A percentile compares a stretch with the other conserved stretches of the same genome.
phyloP scores from a whole-genome alignment of 2,888 invertebrate genomes.

The Papilio elwesi region DNA sequence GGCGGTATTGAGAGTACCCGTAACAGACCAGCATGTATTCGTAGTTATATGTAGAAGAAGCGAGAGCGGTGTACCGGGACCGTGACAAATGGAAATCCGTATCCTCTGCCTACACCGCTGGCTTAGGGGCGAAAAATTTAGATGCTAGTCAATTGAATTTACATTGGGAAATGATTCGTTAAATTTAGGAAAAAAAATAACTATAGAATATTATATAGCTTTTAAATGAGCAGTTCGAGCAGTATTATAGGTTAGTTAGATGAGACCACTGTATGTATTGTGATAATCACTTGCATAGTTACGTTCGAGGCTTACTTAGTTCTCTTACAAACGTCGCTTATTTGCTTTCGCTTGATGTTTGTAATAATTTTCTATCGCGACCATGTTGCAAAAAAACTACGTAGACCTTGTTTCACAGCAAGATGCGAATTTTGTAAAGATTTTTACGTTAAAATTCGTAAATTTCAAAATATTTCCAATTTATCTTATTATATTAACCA shows the following conservation, averaged over 20 bases:
- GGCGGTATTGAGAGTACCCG: too few relatives aligned
- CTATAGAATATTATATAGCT: slow-evolving; percentile 68
- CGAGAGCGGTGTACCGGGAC: too few relatives aligned
- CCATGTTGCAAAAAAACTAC: neutral
- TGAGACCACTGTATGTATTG: slow-evolving; percentile 69
- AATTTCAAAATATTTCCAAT: too few relatives aligned
- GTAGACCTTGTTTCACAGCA: too few relatives aligned
- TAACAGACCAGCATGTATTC: too few relatives aligned
- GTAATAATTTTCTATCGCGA: slow-evolving; percentile 19
- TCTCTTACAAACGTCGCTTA: slow-evolving; percentile 32
- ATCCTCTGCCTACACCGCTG: too few relatives aligned
- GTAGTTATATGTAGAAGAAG: too few relatives aligned
- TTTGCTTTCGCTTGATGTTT: slow-evolving; percentile 36
- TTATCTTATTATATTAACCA: too few relatives aligned
- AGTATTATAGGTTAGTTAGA: slow-evolving; percentile 83
- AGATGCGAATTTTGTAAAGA: too few relatives aligned
- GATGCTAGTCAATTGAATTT: slow-evolving; percentile 81
- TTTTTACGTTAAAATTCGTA: too few relatives aligned
- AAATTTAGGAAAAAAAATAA: slow-evolving; percentile 59
- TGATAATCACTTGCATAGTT: slow-evolving; percentile 65
- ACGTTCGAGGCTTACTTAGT: slow-evolving; percentile 51
- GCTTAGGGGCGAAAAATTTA: slow-evolving; percentile 51
- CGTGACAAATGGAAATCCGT: too few relatives aligned
- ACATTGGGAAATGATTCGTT: slow-evolving; percentile 69
- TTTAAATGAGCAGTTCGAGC: slow-evolving; percentile 65